Evolutionary conservation across 1,140 invertebrate genomes (phyloP).

Genomic region (Philotrypesis tridentata): DNA sequence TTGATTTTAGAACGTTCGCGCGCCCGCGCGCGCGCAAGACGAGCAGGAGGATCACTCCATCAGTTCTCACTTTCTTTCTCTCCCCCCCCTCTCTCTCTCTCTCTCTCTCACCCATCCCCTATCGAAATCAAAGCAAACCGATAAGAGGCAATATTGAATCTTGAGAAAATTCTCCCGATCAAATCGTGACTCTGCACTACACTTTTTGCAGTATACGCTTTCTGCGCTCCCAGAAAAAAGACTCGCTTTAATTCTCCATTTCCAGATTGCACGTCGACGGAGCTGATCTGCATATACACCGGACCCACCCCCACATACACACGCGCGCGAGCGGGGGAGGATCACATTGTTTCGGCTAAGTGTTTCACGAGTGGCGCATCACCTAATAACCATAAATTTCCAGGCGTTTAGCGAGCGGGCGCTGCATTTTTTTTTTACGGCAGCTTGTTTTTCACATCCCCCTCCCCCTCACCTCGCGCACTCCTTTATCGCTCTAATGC

Average conservation of each 20-base stretch:
- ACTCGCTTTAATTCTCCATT: background rate
- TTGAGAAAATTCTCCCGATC: background rate
- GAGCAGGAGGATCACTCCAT: background rate
- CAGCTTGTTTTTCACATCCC: constrained; percentile 20
- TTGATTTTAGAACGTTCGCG: background rate
- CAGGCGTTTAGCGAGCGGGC: constrained; percentile 18
- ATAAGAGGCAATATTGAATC: constrained; percentile 19
- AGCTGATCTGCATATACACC: background rate
- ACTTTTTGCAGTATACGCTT: background rate
- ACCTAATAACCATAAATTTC: constrained; percentile 47
- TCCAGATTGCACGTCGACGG: background rate
- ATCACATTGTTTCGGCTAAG: constrained; percentile 43
- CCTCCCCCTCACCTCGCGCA: too few relatives aligned
- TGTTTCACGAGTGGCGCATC: constrained; percentile 36
- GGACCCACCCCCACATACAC: background rate
- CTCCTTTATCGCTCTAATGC: constrained; percentile 30
- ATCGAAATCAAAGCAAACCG: constrained; percentile 8
- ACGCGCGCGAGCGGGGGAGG: background rate
- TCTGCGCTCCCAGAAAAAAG: too few relatives aligned
- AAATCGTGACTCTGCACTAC: background rate
- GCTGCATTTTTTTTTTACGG: constrained; percentile 30
- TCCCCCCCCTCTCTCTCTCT: background rate
- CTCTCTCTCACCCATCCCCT: background rate
- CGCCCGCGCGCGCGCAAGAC: background rate
- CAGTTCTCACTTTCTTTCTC: background rate